Percentiles rank a stretch among this genome's conserved stretches.
Evolutionary conservation across 2,113 vertebrate genomes (phyloP).

Genomic region (Rallus limicola): DNA sequence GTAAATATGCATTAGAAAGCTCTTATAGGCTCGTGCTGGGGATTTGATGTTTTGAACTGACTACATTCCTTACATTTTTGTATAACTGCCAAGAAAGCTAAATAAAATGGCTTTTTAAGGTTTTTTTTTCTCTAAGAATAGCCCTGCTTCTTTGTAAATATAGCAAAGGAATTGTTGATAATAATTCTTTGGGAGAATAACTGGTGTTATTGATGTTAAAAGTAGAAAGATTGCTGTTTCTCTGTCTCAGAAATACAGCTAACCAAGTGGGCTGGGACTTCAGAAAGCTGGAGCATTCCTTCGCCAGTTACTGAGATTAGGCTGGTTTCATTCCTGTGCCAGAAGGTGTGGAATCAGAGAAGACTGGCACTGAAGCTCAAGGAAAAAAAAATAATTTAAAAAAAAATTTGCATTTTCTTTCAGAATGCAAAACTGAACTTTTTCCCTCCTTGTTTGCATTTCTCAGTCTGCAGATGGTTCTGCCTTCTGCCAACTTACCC

Average conservation of each 20-base stretch:
- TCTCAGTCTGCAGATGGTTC: neutral
- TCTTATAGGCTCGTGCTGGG: slow-evolving; percentile 72
- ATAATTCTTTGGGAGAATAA: slow-evolving; percentile 70
- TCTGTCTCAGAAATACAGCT: slow-evolving; percentile 48
- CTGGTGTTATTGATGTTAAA: slow-evolving; percentile 67
- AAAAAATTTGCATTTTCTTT: neutral
- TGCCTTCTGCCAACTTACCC: neutral
- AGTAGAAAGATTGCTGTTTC: slow-evolving; percentile 62
- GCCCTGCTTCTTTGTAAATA: slow-evolving; percentile 73
- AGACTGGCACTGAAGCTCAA: neutral
- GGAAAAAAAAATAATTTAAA: neutral
- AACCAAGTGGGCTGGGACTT: slow-evolving; percentile 24
- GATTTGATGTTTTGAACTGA: slow-evolving; percentile 81
- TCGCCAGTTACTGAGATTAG: slow-evolving; percentile 1
- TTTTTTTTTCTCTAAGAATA: slow-evolving; percentile 74
- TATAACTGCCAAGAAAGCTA: slow-evolving; percentile 87
- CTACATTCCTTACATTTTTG: slow-evolving; percentile 88
- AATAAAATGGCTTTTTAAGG: slow-evolving; percentile 85
- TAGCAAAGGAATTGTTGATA: slow-evolving; percentile 67
- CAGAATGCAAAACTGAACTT: neutral
- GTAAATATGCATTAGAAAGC: slow-evolving; percentile 76
- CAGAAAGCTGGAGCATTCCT: slow-evolving; percentile 36
- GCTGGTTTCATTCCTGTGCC: neutral
- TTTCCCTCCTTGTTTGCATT: neutral
- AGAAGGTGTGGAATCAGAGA: slow-evolving; percentile 16